Evolutionary conservation across 2,888 invertebrate genomes (phyloP), one percentile per base, ranked within the genome.

Genomic region (Nesidiocoris tenuis): DNA sequence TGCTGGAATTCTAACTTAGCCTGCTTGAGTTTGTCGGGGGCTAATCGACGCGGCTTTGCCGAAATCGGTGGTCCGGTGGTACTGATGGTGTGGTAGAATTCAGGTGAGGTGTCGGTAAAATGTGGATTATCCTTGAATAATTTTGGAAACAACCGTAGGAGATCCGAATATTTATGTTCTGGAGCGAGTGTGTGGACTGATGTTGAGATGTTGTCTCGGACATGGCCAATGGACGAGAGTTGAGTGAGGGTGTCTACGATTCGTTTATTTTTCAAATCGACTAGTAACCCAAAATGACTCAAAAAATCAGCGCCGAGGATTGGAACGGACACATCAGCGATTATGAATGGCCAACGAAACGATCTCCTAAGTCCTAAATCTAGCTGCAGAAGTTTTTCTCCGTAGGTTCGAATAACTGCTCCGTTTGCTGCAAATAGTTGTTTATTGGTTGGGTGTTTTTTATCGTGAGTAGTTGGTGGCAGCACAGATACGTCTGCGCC

Each of bases 1-100:
- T 23, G 24, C 18, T 78, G 61, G 72, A 78, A 81, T 61, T 80
- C 80, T 21, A 17, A 39, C 76, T 80, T 78, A 0, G 79, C 80
- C 19, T 79, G 68, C 5, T 22, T 76, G 71, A 57, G 80, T 22
- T 64, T 56, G n/a, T 22, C 78, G 54, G 77, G 71, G 9, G 72
- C 54, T 7, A 81, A 61, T 1, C 80, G 77, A n/a, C 80, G 77
- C 2, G 80, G 77, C 25, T 76, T 72, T 1, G 79, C 77, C 57
- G 61, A 75, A 16, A 78, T 78, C 1, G 80, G 80, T 23, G 79
- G 77, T 17, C 80, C 79, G 21, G n/a, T 54, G 2, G 75, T 75
- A 3, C 22, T 24, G 9, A 75, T 75, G 17, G 19, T 25, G n/a
- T 75, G 68, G 21, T 23, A 16, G 54, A 54, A 67, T 21, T 67